Evolutionary conservation across 2,113 vertebrate genomes (phyloP).

Genomic region (Regulus satrapa): DNA sequence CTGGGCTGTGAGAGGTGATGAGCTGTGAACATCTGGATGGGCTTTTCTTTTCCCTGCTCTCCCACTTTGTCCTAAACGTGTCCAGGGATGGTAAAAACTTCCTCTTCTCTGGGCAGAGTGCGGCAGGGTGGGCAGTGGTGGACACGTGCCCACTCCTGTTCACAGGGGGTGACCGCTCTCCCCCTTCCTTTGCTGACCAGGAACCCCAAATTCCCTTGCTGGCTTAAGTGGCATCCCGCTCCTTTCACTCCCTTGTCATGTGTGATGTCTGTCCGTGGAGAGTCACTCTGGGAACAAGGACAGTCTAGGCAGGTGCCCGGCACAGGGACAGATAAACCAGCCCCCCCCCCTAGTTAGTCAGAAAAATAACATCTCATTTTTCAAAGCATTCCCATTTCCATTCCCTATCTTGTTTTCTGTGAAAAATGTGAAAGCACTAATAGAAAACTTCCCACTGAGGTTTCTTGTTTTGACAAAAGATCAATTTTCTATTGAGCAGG

Average conservation of each 20-base stretch:
- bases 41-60: background rate
- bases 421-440: background rate
- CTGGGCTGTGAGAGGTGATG: background rate
- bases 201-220: background rate
- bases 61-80: background rate
- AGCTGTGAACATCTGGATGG: background rate
- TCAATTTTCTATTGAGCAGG: background rate
- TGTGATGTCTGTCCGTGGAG: background rate
- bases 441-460: background rate
- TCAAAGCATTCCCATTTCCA: background rate
- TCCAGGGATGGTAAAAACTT: background rate
- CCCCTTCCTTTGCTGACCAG: background rate
- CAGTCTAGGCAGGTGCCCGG: background rate
- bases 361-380: background rate
- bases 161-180: background rate
- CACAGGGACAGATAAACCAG: background rate
- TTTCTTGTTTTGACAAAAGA: slow-evolving; percentile 28
- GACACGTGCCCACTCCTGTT: background rate
- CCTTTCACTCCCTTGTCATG: background rate
- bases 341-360: background rate
- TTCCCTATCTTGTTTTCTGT: background rate
- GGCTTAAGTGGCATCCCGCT: background rate
- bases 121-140: background rate
- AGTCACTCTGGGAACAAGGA: background rate
- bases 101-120: background rate